A percentile compares a stretch with the other conserved stretches of the same genome.
Evolutionary conservation across 2,113 vertebrate genomes (phyloP).

Genomic region (Ochotona princeps): DNA sequence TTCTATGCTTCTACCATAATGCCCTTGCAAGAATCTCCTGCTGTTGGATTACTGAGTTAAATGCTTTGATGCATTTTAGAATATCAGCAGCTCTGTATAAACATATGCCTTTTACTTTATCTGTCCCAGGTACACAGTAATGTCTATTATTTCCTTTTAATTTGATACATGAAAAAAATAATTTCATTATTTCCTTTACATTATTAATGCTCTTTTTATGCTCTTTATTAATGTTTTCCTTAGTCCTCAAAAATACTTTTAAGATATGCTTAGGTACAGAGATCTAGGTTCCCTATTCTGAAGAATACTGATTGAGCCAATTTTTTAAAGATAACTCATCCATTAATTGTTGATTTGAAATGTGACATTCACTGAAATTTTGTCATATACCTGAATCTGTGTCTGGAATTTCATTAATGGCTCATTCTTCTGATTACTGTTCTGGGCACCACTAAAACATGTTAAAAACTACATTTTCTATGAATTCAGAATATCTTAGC

Average conservation of each 20-base stretch:
- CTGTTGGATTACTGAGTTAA: not conserved
- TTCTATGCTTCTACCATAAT: not conserved
- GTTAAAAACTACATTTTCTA: not conserved
- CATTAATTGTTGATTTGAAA: slow-evolving; percentile 4
- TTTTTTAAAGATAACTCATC: not conserved
- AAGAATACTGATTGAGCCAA: not conserved
- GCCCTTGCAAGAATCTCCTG: not conserved
- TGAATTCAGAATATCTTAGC: not conserved
- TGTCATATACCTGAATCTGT: not conserved
- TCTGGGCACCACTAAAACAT: not conserved
- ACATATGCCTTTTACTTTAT: not conserved
- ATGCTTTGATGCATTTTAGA: not conserved
- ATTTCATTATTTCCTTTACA: slow-evolving; percentile 26
- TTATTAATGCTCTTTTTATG: not conserved
- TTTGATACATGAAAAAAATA: not conserved
- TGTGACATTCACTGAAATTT: not conserved
- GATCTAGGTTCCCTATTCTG: not conserved
- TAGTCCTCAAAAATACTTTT: not conserved
- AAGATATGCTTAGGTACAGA: not conserved
- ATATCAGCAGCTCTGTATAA: not conserved
- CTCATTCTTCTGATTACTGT: not conserved
- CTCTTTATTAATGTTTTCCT: not conserved
- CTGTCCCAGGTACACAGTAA: not conserved
- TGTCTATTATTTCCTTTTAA: not conserved
- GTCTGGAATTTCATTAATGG: not conserved